A percentile compares a stretch with the other conserved stretches of the same genome.
These are phyloP conservation scores for Steatornis caripensis DNA, from an alignment of 2,113 vertebrate genomes.

Conservation along the genomic window DNA sequence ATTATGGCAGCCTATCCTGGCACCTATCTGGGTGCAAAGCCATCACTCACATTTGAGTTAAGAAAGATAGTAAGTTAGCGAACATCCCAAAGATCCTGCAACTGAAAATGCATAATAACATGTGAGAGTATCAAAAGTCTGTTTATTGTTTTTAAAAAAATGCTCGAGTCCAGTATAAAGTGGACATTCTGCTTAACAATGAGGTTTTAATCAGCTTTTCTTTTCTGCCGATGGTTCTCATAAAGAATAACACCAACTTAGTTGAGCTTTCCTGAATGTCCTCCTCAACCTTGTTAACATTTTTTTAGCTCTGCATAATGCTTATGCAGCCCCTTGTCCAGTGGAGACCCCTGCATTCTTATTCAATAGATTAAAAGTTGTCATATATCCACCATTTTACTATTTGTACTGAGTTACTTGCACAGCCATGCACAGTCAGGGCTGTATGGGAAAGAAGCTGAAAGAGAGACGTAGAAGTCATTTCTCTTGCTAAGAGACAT, in stretches of 20 bases:
- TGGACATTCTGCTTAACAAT: background rate
- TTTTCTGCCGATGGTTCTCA: background rate
- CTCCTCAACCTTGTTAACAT: background rate
- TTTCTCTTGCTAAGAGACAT: background rate
- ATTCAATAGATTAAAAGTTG: background rate
- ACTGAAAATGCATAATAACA: background rate
- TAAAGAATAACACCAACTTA: background rate
- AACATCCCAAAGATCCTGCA: background rate
- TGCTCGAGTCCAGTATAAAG: background rate
- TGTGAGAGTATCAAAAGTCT: background rate
- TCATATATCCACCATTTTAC: background rate
- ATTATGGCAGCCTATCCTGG: background rate
- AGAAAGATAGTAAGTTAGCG: background rate
- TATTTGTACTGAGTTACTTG: background rate
- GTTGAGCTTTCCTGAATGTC: background rate
- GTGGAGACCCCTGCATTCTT: background rate
- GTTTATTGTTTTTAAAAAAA: background rate
- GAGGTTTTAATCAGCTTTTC: background rate
- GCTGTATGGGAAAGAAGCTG: background rate
- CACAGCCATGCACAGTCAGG: fast-evolving
- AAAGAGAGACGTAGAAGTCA: background rate
- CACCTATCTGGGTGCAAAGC: background rate
- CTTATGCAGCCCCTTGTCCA: background rate
- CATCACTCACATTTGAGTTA: fast-evolving
- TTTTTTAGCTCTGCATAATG: background rate